Percentiles rank a stretch among this genome's conserved stretches.
Conservation (phyloP, 2,888 invertebrate species). For the Dolomedes plantarius region DNA sequence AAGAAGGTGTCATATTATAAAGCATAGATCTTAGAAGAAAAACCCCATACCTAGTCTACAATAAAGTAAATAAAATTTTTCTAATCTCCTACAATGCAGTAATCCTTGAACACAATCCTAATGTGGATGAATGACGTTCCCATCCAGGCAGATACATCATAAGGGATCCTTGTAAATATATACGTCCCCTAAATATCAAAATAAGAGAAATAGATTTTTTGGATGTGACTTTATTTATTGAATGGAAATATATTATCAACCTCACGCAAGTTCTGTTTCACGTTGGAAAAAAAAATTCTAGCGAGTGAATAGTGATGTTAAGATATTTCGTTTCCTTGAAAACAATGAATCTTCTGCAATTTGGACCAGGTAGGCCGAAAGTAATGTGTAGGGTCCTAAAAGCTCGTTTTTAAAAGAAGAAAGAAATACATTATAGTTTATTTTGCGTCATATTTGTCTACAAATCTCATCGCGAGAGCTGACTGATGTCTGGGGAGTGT, state of each 20-base stretch:
- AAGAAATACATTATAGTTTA: slow-evolving; percentile 59
- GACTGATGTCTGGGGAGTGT: slow-evolving; percentile 55
- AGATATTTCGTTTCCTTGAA: not conserved
- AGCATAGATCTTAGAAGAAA: no score
- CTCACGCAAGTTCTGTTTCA: not conserved
- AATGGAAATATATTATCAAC: slow-evolving; percentile 7
- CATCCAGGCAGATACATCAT: not conserved
- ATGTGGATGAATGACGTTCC: not conserved
- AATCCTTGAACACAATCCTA: no score
- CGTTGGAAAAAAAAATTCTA: not conserved
- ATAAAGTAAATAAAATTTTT: no score
- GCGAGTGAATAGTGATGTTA: slow-evolving; percentile 1
- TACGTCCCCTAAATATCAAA: not conserved
- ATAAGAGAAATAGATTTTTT: not conserved
- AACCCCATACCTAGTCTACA: no score
- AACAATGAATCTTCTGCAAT: slow-evolving; percentile 3
- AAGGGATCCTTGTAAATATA: not conserved
- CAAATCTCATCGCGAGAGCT: slow-evolving; percentile 24
- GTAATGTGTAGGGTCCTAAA: slow-evolving; percentile 16
- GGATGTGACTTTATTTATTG: not conserved
- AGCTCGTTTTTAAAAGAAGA: slow-evolving; percentile 44
- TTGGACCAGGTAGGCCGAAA: not conserved
- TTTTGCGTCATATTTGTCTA: slow-evolving; percentile 63
- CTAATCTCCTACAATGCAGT: no score
- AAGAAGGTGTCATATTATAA: no score